A percentile compares a stretch with the other conserved stretches of the same genome.
Conservation (phyloP, 2,113 vertebrate species). For the Amphiprion ocellaris region DNA sequence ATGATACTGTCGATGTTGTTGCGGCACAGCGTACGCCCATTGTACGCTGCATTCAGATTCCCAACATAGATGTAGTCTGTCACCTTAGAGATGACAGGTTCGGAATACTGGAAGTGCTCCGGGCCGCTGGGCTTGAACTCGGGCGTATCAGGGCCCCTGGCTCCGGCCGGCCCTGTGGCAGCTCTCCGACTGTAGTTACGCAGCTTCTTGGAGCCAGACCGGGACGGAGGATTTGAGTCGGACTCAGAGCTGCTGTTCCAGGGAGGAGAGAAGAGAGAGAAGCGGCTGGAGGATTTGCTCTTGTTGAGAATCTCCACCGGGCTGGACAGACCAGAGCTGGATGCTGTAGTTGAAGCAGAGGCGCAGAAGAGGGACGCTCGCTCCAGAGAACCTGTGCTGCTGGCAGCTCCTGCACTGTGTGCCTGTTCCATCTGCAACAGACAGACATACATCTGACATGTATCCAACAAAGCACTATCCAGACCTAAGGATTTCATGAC, state of each 20-base stretch:
- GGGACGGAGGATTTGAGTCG: constrained; percentile 82
- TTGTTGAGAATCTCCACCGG: constrained; percentile 78
- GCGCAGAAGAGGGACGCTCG: constrained; percentile 84
- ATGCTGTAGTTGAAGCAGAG: constrained; percentile 60
- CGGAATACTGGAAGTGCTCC: constrained; percentile 81
- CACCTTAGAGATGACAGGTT: constrained; percentile 83
- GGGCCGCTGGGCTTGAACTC: constrained; percentile 58
- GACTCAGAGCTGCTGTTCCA: constrained; percentile 84
- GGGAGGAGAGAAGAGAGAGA: constrained; percentile 81
- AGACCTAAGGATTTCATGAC: neutral
- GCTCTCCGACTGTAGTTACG: constrained; percentile 78
- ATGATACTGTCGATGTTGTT: constrained; percentile 87
- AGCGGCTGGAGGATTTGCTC: constrained; percentile 82
- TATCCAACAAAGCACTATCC: no score
- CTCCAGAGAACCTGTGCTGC: constrained; percentile 82
- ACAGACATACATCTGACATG: neutral
- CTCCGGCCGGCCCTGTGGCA: constrained; percentile 67
- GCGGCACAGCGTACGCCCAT: constrained; percentile 80
- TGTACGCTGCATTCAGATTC: constrained; percentile 84
- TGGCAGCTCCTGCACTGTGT: constrained; percentile 81
- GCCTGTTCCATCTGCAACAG: constrained; percentile 85
- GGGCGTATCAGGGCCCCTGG: constrained; percentile 40
- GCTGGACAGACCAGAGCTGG: constrained; percentile 74
- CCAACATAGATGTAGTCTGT: constrained; percentile 86
- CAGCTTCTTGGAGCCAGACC: constrained; percentile 82